Evolutionary conservation across 2,797 vertebrate species (phyloP), one percentile per base, ranked within the genome.

Genomic region (Pangasius sanitwongsei): DNA sequence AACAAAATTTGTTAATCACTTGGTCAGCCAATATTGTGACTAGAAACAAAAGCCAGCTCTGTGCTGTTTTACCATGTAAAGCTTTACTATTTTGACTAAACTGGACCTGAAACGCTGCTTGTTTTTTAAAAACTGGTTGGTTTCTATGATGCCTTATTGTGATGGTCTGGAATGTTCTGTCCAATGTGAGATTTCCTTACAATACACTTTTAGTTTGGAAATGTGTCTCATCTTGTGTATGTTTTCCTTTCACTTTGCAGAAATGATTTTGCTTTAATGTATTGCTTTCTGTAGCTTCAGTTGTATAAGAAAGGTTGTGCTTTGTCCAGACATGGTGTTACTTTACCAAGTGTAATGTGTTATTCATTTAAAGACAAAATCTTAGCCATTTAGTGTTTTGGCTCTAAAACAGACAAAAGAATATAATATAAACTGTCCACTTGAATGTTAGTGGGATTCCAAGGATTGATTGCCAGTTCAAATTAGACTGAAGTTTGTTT

Each of bases 61-160:
- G 16, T 50, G 50, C 55, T 16, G n/a, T 85, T 69, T 69, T 77
- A 85, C n/a, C 2, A 44, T 11, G n/a, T 75, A 41, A 57, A 72
- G 84, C 69, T 89, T 82, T 57, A 88, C 69, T 86, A 23, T 85
- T 77, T 89, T 83, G 53, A 63, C n/a, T 55, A 28, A 90, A 88
- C 41, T 28, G 75, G 50, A 75, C 53, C 59, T 74, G n/a, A 11
- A 63, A 70, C 75, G 89, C 87, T 89, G 78, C 69, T 61, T 70
- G 31, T 55, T 85, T 83, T 85, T 67, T 34, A 74, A 57, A 63
- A 87, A n/a, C 18, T 85, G 44, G 37, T 65, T 80, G 83, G 18
- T 69, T 85, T 85, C 65, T 55, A 85, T 25, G 74, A 77, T 90
- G 87, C 88, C 85, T 91, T 89, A 89, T 44, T 89, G n/a, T 83